A percentile compares a stretch with the other conserved stretches of the same genome.
Evolutionary conservation across 1,140 invertebrate species (phyloP).

Genomic region (Camponotus floridanus): DNA sequence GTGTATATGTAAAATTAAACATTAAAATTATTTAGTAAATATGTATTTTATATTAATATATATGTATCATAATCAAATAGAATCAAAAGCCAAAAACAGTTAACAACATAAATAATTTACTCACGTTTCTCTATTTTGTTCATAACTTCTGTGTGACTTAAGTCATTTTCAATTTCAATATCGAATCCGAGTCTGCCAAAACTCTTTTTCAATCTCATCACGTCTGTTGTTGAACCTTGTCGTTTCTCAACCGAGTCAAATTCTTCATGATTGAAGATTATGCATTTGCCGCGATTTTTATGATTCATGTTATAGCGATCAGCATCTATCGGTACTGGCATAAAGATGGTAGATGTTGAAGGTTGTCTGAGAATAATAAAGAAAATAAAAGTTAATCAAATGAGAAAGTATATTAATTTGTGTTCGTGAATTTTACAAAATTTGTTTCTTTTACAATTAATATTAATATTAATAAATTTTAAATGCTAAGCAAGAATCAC

Average conservation of each 20-base stretch:
- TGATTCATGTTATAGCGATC: slow-evolving; percentile 90
- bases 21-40: neutral
- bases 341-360: slow-evolving; percentile 37
- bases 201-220: slow-evolving; percentile 73
- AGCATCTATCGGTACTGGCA: slow-evolving; percentile 80
- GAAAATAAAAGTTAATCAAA: neutral
- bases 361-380: neutral
- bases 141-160: slow-evolving; percentile 73
- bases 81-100: neutral
- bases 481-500: too few species aligned
- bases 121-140: slow-evolving; percentile 77
- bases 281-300: slow-evolving; percentile 88
- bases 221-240: slow-evolving; percentile 78
- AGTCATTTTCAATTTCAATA: slow-evolving; percentile 74
- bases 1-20: neutral
- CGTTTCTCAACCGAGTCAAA: slow-evolving; percentile 83
- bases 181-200: slow-evolving; percentile 80
- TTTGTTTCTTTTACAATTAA: neutral
- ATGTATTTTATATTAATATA: neutral
- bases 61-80: neutral
- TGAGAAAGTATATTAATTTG: neutral
- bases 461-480: neutral
- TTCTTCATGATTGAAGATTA: slow-evolving; percentile 92
- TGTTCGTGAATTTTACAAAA: neutral
- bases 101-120: neutral